These are phyloP conservation scores for Parnassius orleans DNA, from an alignment of 2,888 invertebrate species.

Conservation along the genomic window DNA sequence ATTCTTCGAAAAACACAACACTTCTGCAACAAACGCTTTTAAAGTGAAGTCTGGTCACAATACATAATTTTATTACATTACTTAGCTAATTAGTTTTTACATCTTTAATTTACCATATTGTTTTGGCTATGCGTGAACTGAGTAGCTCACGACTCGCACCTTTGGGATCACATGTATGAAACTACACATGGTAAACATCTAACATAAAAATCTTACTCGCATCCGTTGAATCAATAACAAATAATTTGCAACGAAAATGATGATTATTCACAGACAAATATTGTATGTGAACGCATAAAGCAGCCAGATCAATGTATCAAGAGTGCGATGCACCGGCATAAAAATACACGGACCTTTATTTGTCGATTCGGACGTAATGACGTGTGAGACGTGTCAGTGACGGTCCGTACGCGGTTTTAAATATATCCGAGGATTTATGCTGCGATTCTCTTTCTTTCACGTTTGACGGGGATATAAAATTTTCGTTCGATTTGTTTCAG, in stretches of 20 bases:
- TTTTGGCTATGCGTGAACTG: no score
- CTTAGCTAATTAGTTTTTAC: no score
- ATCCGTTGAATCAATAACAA: not conserved
- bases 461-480: constrained; percentile 8
- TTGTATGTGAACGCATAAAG: constrained; percentile 2
- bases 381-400: constrained; percentile 7
- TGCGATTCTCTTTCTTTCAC: constrained; percentile 1
- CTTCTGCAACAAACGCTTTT: no score
- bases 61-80: no score
- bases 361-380: constrained; percentile 21
- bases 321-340: constrained; percentile 18
- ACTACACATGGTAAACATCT: no score
- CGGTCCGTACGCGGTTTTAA: constrained; percentile 7
- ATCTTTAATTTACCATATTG: no score
- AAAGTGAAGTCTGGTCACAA: no score
- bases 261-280: constrained; percentile 1
- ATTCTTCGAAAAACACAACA: no score
- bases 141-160: no score
- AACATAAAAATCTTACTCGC: no score
- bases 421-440: constrained; percentile 15
- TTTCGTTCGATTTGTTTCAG: not conserved
- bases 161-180: no score
- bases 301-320: constrained; percentile 4
- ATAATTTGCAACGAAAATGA: not conserved
- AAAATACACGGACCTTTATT: constrained; percentile 19